These are phyloP conservation scores for Solen grandis DNA, from an alignment of 1,140 invertebrate species.

Conservation along the genomic window DNA sequence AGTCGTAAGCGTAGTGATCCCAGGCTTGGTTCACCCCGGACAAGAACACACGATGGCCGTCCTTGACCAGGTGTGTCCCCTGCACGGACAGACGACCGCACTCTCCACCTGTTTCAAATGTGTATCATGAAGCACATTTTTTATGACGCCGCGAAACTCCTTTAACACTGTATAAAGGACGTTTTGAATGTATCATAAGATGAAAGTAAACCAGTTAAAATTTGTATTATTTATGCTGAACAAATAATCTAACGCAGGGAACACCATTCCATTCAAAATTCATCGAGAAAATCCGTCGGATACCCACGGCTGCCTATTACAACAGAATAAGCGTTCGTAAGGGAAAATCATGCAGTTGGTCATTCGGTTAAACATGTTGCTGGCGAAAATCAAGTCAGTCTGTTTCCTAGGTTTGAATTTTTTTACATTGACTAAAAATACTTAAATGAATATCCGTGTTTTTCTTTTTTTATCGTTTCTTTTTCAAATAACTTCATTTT, in stretches of 20 bases:
- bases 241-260: neutral
- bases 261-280: neutral
- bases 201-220: neutral
- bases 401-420: no score
- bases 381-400: no score
- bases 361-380: no score
- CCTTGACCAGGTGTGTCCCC: slow-evolving; percentile 67
- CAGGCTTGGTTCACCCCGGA: slow-evolving; percentile 81
- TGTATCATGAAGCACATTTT: neutral
- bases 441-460: no score
- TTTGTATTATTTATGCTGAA: neutral
- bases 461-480: no score
- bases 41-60: slow-evolving; percentile 79
- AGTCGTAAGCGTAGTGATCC: slow-evolving; percentile 75
- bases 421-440: no score
- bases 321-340: no score
- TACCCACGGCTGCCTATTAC: no score
- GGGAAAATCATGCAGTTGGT: no score
- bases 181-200: neutral
- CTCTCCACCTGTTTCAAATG: slow-evolving; percentile 2
- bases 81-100: slow-evolving; percentile 42
- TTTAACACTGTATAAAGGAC: neutral
- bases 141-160: neutral
- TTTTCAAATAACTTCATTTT: no score
- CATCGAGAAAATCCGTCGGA: no score